Evolutionary conservation across 2,113 vertebrate genomes (phyloP), one percentile per base, ranked within the genome.

Genomic region (Nycticorax nycticorax): DNA sequence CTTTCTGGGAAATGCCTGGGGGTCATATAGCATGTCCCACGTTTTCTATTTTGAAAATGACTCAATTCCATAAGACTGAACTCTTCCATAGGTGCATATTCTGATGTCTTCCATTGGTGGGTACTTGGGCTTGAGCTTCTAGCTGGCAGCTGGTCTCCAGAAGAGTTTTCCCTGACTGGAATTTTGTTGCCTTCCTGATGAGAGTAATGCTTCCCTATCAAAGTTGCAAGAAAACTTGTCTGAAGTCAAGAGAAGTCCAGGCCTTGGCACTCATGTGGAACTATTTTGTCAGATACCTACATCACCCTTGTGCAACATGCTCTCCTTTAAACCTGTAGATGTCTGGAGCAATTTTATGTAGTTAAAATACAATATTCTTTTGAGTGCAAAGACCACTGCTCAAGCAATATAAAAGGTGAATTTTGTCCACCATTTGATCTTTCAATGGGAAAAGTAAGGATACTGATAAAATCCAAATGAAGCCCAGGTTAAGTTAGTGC

Each of bases 81-180:
- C 17, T 67, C 41, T 56, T 83, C n/a, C 35, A 15, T 45, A 11
- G 5, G 23, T 53, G 23, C n/a, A 32, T 66, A 63, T 68, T 41
- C 28, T 3, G 0, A 0, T 56, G 13, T 56, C 47, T 84, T 91
- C 47, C 16, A 18, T 10, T 2, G 2, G 18, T 67, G 18, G 33
- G 7, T 64, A 28, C 28, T 24, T 63, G 6, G 23, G 9, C 24
- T 66, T 69, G 48, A 69, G 16, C 45, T 79, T 68, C 53, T 5
- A 68, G 9, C 15, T 20, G 47, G 21, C n/a, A 85, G 10, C 11
- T 67, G 18, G 3, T 77, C 69, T 73, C 39, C 32, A 59, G 11
- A 39, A 69, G 15, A 78, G 45, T 32, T 9, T 3, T 8, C 6
- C 32, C 24, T 82, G 11, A 78, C 24, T 57, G 24, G 22, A 37